phyloP scores from a whole-genome alignment of 2,888 invertebrate species.

The Eulithis testata region DNA sequence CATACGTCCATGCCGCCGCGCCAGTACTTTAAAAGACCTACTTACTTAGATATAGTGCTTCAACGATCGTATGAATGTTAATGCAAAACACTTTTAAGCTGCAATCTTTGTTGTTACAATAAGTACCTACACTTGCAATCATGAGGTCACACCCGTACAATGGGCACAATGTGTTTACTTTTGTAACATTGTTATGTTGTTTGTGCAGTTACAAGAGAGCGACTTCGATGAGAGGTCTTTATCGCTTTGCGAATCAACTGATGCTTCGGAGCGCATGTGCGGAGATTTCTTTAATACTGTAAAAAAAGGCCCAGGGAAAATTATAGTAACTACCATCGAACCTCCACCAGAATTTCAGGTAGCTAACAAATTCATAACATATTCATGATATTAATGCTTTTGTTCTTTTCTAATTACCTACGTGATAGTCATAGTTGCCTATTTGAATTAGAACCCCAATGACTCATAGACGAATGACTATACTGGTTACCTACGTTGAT shows the following conservation, averaged over 20 bases:
- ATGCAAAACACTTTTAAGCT: neutral
- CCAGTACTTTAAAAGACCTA: too few relatives aligned
- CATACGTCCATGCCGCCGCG: too few relatives aligned
- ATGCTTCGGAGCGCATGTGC: constrained; percentile 91
- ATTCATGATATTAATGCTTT: too few relatives aligned
- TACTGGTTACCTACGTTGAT: too few relatives aligned
- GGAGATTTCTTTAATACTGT: constrained; percentile 93
- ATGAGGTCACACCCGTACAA: constrained; percentile 10
- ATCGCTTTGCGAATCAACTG: constrained; percentile 91
- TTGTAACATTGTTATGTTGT: constrained; percentile 30
- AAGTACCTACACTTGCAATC: constrained; percentile 1
- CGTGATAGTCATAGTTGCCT: too few relatives aligned
- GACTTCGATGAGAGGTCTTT: constrained; percentile 91
- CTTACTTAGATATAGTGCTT: too few relatives aligned
- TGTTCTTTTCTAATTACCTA: too few relatives aligned
- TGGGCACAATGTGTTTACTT: constrained; percentile 12
- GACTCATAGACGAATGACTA: too few relatives aligned
- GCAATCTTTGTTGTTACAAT: neutral
- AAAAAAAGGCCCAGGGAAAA: constrained; percentile 90
- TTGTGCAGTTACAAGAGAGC: constrained; percentile 89
- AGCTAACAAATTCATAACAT: constrained; percentile 62
- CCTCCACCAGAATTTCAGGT: constrained; percentile 95
- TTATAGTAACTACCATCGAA: constrained; percentile 88
- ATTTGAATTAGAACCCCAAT: too few relatives aligned
- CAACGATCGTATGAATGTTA: too few relatives aligned